These are phyloP conservation scores for Lycia hirtaria DNA, from an alignment of 2,888 invertebrate genomes.

Conservation along the genomic window DNA sequence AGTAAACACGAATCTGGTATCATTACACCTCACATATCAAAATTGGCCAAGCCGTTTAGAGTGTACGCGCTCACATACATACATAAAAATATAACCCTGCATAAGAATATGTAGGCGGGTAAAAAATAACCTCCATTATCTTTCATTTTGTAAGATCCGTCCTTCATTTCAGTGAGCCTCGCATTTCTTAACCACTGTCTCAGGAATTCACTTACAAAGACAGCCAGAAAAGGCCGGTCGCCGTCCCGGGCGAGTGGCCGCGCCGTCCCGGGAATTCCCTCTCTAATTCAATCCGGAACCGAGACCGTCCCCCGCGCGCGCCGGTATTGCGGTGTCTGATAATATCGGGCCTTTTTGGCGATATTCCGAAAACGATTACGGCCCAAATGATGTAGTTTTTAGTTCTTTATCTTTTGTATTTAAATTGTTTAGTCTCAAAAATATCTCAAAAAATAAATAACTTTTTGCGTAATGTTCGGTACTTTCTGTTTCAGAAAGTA, in stretches of 20 bases:
- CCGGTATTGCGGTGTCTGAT: not conserved
- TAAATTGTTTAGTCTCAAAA: not conserved
- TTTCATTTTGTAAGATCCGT: not conserved
- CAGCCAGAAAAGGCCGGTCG: slow-evolving; percentile 14
- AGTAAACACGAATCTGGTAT: no score
- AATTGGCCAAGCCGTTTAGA: no score
- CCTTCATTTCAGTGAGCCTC: slow-evolving; percentile 1
- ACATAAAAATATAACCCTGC: no score
- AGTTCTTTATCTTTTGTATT: not conserved
- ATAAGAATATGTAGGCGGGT: not conserved
- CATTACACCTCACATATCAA: no score
- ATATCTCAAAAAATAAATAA: not conserved
- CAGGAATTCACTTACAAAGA: slow-evolving; percentile 32
- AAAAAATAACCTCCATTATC: not conserved
- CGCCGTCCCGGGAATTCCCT: slow-evolving; percentile 29
- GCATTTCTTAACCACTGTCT: slow-evolving; percentile 15
- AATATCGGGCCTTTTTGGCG: not conserved
- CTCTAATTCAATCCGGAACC: slow-evolving; percentile 39
- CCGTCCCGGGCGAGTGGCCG: slow-evolving; percentile 12
- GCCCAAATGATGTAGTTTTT: not conserved
- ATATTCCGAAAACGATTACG: not conserved
- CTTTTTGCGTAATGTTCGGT: not conserved
- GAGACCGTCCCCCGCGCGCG: slow-evolving; percentile 4
- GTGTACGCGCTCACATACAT: no score
- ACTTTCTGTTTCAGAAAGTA: no score